phyloP scores from a whole-genome alignment of 2,888 invertebrate species.

The Bugula neritina region DNA sequence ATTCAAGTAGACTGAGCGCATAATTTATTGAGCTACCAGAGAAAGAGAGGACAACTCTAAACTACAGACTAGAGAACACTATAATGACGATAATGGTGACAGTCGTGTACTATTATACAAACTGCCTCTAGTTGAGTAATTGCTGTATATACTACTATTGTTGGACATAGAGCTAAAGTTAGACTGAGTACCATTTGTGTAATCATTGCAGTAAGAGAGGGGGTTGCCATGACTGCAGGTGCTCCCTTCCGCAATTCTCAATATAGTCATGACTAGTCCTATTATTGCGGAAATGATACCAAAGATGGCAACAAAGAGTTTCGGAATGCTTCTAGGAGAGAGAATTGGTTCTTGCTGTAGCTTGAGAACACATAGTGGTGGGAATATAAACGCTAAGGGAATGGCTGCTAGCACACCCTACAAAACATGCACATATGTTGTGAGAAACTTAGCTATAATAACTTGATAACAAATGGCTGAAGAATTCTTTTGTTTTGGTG shows the following conservation, averaged over 20 bases:
- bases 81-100: too few species aligned
- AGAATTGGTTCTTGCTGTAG: conserved; percentile 65
- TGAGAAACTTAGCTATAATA: background rate
- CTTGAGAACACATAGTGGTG: conserved; percentile 71
- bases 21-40: too few species aligned
- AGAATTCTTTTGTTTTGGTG: too few species aligned
- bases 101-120: too few species aligned
- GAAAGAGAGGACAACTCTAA: too few species aligned
- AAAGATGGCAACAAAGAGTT: conserved; percentile 65
- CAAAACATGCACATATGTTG: conserved; percentile 29
- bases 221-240: conserved; percentile 64
- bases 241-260: conserved; percentile 55
- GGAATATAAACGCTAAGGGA: conserved; percentile 74
- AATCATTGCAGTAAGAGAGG: conserved; percentile 59
- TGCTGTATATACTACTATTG: background rate
- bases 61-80: too few species aligned
- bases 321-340: conserved; percentile 65
- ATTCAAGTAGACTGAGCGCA: too few species aligned
- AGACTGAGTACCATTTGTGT: background rate
- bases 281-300: conserved; percentile 62
- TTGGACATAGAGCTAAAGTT: background rate
- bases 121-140: too few species aligned
- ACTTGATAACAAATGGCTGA: background rate
- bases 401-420: conserved; percentile 76
- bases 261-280: conserved; percentile 60